Percentiles rank a stretch among this genome's conserved stretches.
phyloP scores from a whole-genome alignment of 1,140 invertebrate species.

The Pogonomyrmex barbatus region DNA sequence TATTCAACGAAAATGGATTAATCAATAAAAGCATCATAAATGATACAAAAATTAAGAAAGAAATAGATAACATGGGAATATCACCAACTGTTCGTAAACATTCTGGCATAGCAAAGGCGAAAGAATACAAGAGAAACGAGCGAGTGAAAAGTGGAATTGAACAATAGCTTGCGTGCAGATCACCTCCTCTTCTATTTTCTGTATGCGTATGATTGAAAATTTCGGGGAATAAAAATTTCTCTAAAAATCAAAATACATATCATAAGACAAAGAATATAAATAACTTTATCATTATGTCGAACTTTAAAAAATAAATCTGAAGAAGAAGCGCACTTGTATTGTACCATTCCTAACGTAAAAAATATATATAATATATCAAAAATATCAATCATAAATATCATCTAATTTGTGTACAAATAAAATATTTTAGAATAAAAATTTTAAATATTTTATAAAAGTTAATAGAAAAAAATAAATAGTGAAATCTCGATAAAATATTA shows the following conservation, averaged over 20 bases:
- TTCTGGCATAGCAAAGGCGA: background rate
- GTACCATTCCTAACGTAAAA: background rate
- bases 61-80: constrained; percentile 3
- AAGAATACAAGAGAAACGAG: background rate
- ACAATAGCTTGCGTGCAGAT: constrained; percentile 28
- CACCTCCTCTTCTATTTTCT: constrained; percentile 13
- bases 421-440: background rate
- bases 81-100: constrained; percentile 40
- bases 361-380: background rate
- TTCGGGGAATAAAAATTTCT: background rate
- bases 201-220: background rate
- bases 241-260: background rate
- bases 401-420: background rate
- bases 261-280: background rate
- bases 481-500: background rate
- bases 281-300: background rate
- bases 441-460: constrained; percentile 3
- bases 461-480: background rate
- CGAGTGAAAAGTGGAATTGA: background rate
- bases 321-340: background rate
- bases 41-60: constrained; percentile 20
- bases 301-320: background rate
- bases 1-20: constrained; percentile 1
- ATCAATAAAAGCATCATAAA: background rate
- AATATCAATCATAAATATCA: background rate